Evolutionary conservation across 2,113 vertebrate species (phyloP).

Genomic region (Heterotilapia buettikoferi): DNA sequence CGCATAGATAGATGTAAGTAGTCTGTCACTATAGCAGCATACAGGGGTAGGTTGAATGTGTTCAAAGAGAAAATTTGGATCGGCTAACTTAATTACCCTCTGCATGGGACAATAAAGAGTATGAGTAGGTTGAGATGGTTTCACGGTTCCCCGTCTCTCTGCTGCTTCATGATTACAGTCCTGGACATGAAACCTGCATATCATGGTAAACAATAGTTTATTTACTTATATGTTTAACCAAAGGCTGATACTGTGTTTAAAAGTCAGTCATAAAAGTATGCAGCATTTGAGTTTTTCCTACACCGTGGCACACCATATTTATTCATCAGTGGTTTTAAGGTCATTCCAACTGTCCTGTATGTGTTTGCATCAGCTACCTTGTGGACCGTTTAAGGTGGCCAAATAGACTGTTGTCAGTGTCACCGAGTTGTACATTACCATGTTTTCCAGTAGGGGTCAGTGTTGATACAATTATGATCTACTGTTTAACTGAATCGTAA

Average conservation of each 20-base stretch:
- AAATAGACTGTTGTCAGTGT: not conserved
- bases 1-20: not conserved
- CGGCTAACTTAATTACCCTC: not conserved
- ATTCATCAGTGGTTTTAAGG: not conserved
- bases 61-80: not conserved
- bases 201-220: not conserved
- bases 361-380: not conserved
- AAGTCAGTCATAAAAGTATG: not conserved
- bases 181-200: not conserved
- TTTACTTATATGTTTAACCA: not conserved
- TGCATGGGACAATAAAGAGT: not conserved
- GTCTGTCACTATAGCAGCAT: slow-evolving; percentile 9
- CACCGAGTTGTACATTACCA: not conserved
- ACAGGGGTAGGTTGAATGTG: not conserved
- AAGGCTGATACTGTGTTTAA: not conserved
- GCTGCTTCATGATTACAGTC: not conserved
- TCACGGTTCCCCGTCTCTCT: not conserved
- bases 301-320: not conserved
- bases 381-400: not conserved
- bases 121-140: not conserved
- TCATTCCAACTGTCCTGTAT: not conserved
- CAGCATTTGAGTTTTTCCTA: not conserved
- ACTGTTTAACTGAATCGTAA: not conserved
- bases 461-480: slow-evolving; percentile 7
- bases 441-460: slow-evolving; percentile 49